Percentiles rank a stretch among this genome's conserved stretches.
Evolutionary conservation across 64 coral and sea anemone species (phyloP).

Genomic region (Pocillopora damicornis): DNA sequence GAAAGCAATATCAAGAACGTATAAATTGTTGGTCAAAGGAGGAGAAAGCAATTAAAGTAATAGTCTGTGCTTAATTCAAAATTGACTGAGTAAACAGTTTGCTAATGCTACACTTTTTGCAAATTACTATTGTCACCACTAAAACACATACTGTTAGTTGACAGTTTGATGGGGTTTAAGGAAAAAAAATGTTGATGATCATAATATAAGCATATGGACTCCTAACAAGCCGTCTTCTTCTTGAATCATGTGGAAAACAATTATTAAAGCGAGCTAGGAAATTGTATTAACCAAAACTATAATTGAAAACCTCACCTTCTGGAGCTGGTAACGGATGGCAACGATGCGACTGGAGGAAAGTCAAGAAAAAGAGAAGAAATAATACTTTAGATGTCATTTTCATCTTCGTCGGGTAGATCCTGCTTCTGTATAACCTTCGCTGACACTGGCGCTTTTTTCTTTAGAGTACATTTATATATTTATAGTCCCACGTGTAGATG

Average conservation of each 20-base stretch:
- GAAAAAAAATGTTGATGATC: too few species aligned
- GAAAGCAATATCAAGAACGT: neutral
- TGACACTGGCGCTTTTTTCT: neutral
- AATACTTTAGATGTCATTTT: neutral
- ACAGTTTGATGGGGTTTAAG: too few species aligned
- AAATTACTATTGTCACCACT: too few species aligned
- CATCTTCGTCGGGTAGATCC: neutral
- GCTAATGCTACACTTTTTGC: too few species aligned
- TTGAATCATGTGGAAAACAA: neutral
- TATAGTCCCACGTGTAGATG: neutral
- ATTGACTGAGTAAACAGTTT: neutral
- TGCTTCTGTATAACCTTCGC: neutral
- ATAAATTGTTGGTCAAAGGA: neutral
- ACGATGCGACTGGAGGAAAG: neutral
- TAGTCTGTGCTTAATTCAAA: neutral
- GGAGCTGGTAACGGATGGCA: neutral
- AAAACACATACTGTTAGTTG: too few species aligned
- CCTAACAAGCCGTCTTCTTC: too few species aligned
- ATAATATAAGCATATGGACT: too few species aligned
- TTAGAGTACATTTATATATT: neutral
- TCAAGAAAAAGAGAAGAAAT: neutral
- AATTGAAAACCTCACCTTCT: neutral
- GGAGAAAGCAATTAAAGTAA: neutral
- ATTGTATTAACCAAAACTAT: neutral
- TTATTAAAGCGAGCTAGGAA: neutral